Base-by-base conservation (phyloP, 2,113 vertebrate species). In the Pygoscelis adeliae region DNA sequence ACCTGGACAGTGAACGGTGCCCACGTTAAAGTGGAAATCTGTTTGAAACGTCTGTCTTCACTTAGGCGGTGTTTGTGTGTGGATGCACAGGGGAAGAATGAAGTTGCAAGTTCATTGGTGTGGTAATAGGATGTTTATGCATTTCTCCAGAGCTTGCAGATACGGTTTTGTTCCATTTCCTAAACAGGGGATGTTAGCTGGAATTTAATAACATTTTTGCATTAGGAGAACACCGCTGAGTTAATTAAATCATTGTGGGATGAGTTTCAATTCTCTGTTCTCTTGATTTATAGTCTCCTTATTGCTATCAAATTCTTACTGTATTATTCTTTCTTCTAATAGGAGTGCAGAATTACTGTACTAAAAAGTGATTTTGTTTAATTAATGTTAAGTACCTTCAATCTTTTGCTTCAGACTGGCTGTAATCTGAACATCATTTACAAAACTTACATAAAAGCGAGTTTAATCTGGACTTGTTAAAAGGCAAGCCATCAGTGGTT, bases 161-260 rank as follows among this genome's bases (percentile, higher is more conserved):
- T 92, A 40, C 0, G 5, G 46, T 89, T 97, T 93, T 52, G 26
- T 89, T 95, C 72, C 22, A 20, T 73, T 90, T 90, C 80, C 44
- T 89, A 82, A 93, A 93, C 40, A 72, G 46, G 49, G 59, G 30
- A 67, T n/a, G 36, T 92, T 73, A 79, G 56, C 32, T 94, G 73
- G 89, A 95, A 87, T 94, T 94, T 70, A 94, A 85, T 89, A 95
- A 85, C 74, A 23, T 89, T 88, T 91, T 69, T 90, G 40, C 36
- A 53, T 91, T 91, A 52, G 61, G 82, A 88, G 58, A 90, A 73
- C 83, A 90, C 74, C 0, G 0, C 82, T 62, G 85, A 96, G 65
- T 82, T 95, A 89, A 91, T 97, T 82, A 95, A 96, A 69, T 91
- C 91, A 87, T 85, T 81, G 44, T 87, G 89, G 86, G 65, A 89